Base-by-base conservation (phyloP, 2,888 invertebrate species). In the Ariolimax columbianus region DNA sequence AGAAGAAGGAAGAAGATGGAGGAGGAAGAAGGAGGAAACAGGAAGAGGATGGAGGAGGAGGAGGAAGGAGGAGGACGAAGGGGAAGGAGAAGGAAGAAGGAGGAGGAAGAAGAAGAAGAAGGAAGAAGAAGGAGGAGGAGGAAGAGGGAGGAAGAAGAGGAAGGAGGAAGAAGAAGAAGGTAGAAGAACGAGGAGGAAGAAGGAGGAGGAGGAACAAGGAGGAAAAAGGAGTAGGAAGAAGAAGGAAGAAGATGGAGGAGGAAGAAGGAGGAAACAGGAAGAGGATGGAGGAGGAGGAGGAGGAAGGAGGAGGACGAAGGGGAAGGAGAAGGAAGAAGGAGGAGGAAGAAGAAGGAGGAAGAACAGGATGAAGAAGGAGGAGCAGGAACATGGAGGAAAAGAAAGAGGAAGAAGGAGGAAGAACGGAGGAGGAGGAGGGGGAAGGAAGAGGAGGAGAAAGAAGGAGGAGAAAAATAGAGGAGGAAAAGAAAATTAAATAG, bases 1-100 rank as follows among this genome's bases (percentile, higher is more conserved):
- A n/a, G n/a, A 26, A 26, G 7, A 43, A n/a, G 26, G 6, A 26
- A 43, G 30, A 33, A 30, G 30, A 47, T 43, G 23, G 47, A 38
- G 26, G 77, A 77, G 30, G 23, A n/a, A 43, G 40, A 77, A 40
- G 40, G 47, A 77, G 77, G n/a, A n/a, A n/a, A n/a, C n/a, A n/a
- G n/a, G n/a, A n/a, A n/a, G n/a, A n/a, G n/a, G n/a, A n/a, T n/a
- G n/a, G n/a, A n/a, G n/a, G n/a, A n/a, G n/a, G n/a, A n/a, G n/a
- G n/a, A n/a, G n/a, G n/a, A n/a, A n/a, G n/a, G n/a, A n/a, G n/a
- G n/a, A n/a, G n/a, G n/a, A n/a, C n/a, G n/a, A n/a, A n/a, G n/a
- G n/a, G n/a, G 43, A 40, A 30, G 30, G 43, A 30, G 43, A 40
- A 47, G 30, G 30, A 30, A 77, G 30, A 26, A 14, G 43, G 77